phyloP scores from a whole-genome alignment of 2,797 vertebrate species.

The Sebastolobus alascanus region DNA sequence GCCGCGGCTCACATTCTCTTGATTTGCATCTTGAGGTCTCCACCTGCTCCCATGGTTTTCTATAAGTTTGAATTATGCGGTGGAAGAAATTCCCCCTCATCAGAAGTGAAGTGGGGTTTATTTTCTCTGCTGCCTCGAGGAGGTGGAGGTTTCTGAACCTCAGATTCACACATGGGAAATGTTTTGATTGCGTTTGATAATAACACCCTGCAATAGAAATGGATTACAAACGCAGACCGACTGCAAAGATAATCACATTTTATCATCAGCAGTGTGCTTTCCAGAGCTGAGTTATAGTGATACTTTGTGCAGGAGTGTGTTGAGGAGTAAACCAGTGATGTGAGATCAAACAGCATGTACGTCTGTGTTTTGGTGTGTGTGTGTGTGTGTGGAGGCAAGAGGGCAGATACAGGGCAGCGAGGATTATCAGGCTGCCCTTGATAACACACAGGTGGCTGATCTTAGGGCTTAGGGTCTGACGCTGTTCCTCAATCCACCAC shows the following conservation, averaged over 20 bases:
- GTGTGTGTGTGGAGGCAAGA: constrained; percentile 36
- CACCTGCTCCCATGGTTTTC: constrained; percentile 65
- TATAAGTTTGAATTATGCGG: constrained; percentile 55
- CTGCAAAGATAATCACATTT: constrained; percentile 44
- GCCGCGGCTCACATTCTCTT: constrained; percentile 59
- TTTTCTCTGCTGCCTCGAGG: constrained; percentile 66
- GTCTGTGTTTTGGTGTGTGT: constrained; percentile 8
- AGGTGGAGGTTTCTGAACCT: constrained; percentile 54
- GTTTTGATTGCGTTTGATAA: constrained; percentile 68
- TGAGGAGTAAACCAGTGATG: constrained; percentile 47
- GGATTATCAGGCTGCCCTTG: constrained; percentile 73
- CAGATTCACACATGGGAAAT: constrained; percentile 53
- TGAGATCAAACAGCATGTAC: constrained; percentile 56
- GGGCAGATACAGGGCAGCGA: constrained; percentile 64
- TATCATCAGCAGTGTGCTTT: constrained; percentile 30
- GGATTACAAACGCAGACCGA: constrained; percentile 35
- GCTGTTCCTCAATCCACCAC: constrained; percentile 68
- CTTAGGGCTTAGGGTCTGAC: constrained; percentile 69
- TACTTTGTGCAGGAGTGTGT: constrained; percentile 26
- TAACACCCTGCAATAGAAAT: constrained; percentile 43
- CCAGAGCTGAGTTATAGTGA: constrained; percentile 29
- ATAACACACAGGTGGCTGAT: constrained; percentile 84
- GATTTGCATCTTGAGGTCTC: constrained; percentile 73
- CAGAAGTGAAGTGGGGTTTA: constrained; percentile 58
- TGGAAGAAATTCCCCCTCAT: constrained; percentile 59